A percentile compares a stretch with the other conserved stretches of the same genome.
Conservation (phyloP, 1,140 invertebrate genomes). For the Drosophila gunungcola region DNA sequence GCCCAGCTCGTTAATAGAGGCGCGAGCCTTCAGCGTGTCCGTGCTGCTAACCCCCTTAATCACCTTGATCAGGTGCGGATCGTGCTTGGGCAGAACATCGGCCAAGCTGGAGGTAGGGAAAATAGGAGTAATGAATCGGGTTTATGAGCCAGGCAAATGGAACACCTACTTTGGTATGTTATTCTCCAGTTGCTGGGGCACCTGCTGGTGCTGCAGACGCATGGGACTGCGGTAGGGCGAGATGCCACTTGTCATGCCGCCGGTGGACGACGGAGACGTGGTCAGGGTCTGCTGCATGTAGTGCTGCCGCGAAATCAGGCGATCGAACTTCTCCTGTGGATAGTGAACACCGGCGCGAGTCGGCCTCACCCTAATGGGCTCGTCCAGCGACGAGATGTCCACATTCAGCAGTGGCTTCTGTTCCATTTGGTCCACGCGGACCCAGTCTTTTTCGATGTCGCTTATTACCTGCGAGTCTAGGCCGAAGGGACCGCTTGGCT, state of each 20-base stretch:
- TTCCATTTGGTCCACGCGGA: slow-evolving; percentile 74
- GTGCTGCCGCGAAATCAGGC: slow-evolving; percentile 79
- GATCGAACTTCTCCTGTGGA: slow-evolving; percentile 85
- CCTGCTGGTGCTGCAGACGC: slow-evolving; percentile 50
- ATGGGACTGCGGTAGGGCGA: slow-evolving; percentile 74
- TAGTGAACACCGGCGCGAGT: slow-evolving; percentile 85
- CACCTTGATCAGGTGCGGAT: slow-evolving; percentile 80
- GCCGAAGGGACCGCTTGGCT: slow-evolving; percentile 88
- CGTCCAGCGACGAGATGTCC: slow-evolving; percentile 86
- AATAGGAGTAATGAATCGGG: not conserved
- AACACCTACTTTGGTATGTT: slow-evolving; percentile 64
- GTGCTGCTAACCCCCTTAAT: slow-evolving; percentile 74
- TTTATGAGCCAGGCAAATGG: not conserved
- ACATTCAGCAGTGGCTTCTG: slow-evolving; percentile 85
- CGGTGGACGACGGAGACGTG: slow-evolving; percentile 51
- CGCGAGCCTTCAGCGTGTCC: slow-evolving; percentile 76
- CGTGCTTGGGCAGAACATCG: slow-evolving; percentile 79
- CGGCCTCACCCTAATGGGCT: slow-evolving; percentile 85
- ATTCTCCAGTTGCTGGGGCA: slow-evolving; percentile 50
- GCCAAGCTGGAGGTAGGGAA: slow-evolving; percentile 57
- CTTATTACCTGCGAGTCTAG: slow-evolving; percentile 89
- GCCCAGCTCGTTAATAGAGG: slow-evolving; percentile 76
- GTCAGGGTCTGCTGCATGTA: slow-evolving; percentile 51
- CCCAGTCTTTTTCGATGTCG: slow-evolving; percentile 86
- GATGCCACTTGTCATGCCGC: slow-evolving; percentile 35